These are phyloP conservation scores for Carassius auratus DNA, from an alignment of 2,113 vertebrate genomes.

Conservation along the genomic window DNA sequence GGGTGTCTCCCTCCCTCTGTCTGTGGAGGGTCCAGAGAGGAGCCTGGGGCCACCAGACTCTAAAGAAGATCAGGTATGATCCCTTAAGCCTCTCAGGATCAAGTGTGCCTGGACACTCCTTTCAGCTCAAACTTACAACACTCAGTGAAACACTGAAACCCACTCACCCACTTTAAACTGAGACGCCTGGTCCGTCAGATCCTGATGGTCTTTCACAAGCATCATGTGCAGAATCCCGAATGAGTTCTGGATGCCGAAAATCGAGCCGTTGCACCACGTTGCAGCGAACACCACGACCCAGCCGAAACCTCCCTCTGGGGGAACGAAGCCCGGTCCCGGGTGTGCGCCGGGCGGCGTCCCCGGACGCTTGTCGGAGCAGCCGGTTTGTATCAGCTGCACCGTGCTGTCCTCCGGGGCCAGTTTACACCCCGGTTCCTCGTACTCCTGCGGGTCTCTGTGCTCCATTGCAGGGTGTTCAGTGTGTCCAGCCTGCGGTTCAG, in stretches of 20 bases:
- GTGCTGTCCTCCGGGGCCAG: conserved; percentile 65
- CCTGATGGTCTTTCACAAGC: conserved; percentile 81
- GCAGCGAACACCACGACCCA: conserved; percentile 94
- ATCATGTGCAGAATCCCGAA: conserved; percentile 93
- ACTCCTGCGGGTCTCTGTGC: conserved; percentile 40
- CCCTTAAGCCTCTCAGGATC: conserved; percentile 13
- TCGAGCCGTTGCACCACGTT: conserved; percentile 98
- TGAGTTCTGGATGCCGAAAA: conserved; percentile 98
- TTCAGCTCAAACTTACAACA: neutral
- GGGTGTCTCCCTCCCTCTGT: neutral
- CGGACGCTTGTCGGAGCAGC: conserved; percentile 60
- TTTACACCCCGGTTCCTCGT: conserved; percentile 53
- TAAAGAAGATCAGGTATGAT: neutral
- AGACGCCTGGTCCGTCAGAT: conserved; percentile 73
- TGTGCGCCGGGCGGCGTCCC: conserved; percentile 56
- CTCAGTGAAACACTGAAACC: conserved; percentile 25
- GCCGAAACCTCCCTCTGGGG: conserved; percentile 93
- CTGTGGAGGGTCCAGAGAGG: neutral
- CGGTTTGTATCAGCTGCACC: conserved; percentile 70
- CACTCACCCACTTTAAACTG: conserved; percentile 95
- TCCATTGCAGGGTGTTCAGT: conserved; percentile 55
- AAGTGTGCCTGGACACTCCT: conserved; percentile 2
- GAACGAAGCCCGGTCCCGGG: conserved; percentile 74
- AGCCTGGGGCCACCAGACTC: neutral
- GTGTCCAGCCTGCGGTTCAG: conserved; percentile 57